phyloP scores from a whole-genome alignment of 2,797 vertebrate genomes.

The Chrosomus eos region DNA sequence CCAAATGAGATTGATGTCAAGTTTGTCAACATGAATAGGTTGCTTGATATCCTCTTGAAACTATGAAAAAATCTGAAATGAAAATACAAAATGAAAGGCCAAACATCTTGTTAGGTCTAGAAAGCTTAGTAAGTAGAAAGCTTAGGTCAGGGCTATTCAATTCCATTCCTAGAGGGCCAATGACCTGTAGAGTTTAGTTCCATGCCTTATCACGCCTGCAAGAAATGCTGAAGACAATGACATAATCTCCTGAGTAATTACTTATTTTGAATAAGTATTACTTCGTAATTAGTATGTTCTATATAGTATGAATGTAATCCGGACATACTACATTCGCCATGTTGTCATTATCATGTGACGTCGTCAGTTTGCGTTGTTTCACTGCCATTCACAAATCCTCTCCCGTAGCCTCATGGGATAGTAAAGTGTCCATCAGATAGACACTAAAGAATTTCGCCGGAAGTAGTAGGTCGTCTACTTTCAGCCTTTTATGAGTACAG shows the following conservation, averaged over 20 bases:
- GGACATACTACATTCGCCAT: background rate
- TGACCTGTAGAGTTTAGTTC: background rate
- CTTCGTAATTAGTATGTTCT: background rate
- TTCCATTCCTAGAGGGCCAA: background rate
- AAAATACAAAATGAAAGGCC: background rate
- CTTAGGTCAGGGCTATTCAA: background rate
- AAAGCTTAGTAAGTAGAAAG: no score
- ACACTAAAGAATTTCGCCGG: background rate
- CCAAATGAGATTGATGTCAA: background rate
- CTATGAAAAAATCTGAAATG: background rate
- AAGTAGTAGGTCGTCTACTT: background rate
- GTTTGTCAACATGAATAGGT: background rate
- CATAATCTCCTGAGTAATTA: background rate
- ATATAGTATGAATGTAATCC: background rate
- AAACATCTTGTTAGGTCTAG: no score
- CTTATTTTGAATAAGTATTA: background rate
- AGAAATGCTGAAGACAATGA: background rate
- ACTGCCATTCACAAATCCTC: background rate
- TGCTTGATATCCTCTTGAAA: background rate
- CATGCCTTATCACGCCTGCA: background rate
- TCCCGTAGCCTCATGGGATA: background rate
- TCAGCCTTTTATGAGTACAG: background rate
- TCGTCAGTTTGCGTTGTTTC: background rate
- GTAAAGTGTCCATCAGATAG: background rate
- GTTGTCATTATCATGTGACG: background rate